Conservation (phyloP, 1,140 invertebrate species). For the Probaryconus sp. region DNA sequence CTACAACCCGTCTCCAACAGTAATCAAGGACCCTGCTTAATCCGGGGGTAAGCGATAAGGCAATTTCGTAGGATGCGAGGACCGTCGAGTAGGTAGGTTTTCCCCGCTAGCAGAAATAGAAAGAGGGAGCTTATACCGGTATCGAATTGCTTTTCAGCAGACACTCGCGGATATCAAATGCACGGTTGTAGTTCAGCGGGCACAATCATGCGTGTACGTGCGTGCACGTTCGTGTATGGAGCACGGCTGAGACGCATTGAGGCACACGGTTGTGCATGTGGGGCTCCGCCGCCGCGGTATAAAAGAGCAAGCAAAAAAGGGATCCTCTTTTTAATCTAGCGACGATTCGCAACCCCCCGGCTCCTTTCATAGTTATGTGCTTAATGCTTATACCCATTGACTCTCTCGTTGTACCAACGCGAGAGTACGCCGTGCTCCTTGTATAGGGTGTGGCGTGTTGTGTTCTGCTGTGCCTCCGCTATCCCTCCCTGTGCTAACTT, state of each 20-base stretch:
- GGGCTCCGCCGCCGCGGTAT: constrained; percentile 68
- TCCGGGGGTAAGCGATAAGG: constrained; percentile 55
- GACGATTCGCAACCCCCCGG: constrained; percentile 76
- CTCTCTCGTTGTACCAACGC: constrained; percentile 58
- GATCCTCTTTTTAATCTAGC: constrained; percentile 78
- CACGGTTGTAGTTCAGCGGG: constrained; percentile 32
- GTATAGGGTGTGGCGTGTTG: constrained; percentile 38
- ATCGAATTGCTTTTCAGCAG: constrained; percentile 68
- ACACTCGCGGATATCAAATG: constrained; percentile 66
- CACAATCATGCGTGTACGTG: constrained; percentile 45
- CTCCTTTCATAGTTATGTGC: constrained; percentile 76
- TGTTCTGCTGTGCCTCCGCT: constrained; percentile 33
- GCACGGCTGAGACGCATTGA: constrained; percentile 61
- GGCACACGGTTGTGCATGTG: constrained; percentile 65
- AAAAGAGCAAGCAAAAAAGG: constrained; percentile 77
- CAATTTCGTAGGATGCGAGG: constrained; percentile 51
- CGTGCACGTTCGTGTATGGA: constrained; percentile 44
- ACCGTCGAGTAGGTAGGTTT: constrained; percentile 49
- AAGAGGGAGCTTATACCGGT: constrained; percentile 50
- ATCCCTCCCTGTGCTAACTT: constrained; percentile 41
- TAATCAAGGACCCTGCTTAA: too few relatives aligned
- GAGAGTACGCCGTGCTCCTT: constrained; percentile 23
- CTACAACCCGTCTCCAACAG: too few relatives aligned
- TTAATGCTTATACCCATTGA: constrained; percentile 77
- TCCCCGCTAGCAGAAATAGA: constrained; percentile 41